Evolutionary conservation across 35 echinoderm and acorn worm genomes (phyloP).

Genomic region (Strongylocentrotus purpuratus): DNA sequence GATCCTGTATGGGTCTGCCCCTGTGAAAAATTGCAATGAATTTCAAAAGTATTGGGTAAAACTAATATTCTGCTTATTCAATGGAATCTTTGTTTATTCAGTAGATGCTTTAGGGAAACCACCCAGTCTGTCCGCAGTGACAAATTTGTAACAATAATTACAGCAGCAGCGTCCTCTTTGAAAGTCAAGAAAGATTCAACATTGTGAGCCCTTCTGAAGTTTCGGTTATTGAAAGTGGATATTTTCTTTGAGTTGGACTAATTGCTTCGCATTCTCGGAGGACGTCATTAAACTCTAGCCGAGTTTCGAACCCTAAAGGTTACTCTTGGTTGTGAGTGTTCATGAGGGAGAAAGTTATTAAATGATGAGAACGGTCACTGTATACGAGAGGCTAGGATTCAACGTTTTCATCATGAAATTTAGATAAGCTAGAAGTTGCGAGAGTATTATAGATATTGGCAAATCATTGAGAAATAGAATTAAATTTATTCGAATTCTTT

Average conservation of each 20-base stretch:
- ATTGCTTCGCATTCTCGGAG: not conserved
- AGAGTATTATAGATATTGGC: too few species aligned
- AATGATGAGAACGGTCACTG: too few species aligned
- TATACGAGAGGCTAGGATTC: too few species aligned
- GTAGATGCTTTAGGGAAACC: not conserved
- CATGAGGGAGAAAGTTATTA: too few species aligned
- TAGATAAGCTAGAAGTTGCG: too few species aligned
- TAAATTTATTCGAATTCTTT: too few species aligned
- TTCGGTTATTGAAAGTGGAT: not conserved
- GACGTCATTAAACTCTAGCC: not conserved
- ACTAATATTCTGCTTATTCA: not conserved
- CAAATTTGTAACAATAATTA: slow-evolving; percentile 10
- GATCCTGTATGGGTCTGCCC: not conserved
- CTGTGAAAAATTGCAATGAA: not conserved
- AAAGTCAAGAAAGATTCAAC: not conserved
- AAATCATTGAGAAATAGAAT: too few species aligned
- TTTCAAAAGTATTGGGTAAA: not conserved
- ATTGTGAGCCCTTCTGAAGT: not conserved
- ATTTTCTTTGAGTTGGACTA: not conserved
- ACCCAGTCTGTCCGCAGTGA: not conserved
- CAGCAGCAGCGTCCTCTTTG: not conserved
- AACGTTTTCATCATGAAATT: too few species aligned
- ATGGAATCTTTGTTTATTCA: not conserved
- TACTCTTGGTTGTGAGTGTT: not conserved
- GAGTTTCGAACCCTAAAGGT: not conserved